Evolutionary conservation across 2,888 invertebrate genomes (phyloP), one percentile per base, ranked within the genome.

Genomic region (Osmoderma eremita): DNA sequence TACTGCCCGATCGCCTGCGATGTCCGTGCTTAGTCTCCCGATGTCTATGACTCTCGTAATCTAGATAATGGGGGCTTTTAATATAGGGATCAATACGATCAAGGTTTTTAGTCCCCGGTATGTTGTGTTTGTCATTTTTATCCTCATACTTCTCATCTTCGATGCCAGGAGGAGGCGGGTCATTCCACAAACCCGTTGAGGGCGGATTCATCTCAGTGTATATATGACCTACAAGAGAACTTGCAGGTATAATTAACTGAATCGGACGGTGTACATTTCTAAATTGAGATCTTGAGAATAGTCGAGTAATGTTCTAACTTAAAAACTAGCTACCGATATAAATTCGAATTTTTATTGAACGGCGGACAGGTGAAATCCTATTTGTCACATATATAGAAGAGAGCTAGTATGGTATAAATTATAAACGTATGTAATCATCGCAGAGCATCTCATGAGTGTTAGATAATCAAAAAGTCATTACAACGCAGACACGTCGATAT

Each of bases 161-260:
- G 38, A 80, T 80, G 63, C 82, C 82, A 39, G 82, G 82, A 65
- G 83, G 82, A 66, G 82, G 82, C 63, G 82, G 82, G 73, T 79
- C 80, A 75, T 79, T 77, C 80, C 79, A 78, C 68, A 77, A 75
- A 63, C 72, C 75, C 71, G 73, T 71, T 42, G 77, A 72, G 36
- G 74, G 71, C 51, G 77, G 75, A 71, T 78, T 80, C 81, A 81
- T 81, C 76, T 68, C 65, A 58, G 66, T 49, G 65, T 48, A 51
- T 67, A 70, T 76, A 77, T 73, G 76, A 82, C 82, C 83, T 83
- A 83, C 82, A 83, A 83, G 80, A 83, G 83, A 83, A 82, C 83
- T 83, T 82, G 81, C 81, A 83, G 81, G 81, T 83, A 82, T 83
- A 83, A 75, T 81, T 79, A 81, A 78, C 80, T 79, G 80, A 78